Evolutionary conservation across 1,140 invertebrate genomes (phyloP), one percentile per base, ranked within the genome.

Genomic region (Drosophila chauvacae): DNA sequence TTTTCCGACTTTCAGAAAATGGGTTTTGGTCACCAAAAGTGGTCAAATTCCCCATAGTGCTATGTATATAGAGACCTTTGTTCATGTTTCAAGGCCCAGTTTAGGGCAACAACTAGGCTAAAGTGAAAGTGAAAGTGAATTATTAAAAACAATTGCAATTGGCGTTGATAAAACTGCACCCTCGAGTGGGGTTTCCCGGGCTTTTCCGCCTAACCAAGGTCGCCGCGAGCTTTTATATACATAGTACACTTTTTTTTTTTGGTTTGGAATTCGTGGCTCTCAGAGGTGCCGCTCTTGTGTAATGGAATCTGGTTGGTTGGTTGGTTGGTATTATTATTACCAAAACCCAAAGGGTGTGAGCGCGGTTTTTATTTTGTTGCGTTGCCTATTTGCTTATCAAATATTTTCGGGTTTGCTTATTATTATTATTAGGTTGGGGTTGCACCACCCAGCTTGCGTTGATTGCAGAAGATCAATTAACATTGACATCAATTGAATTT

Each of bases 121-220:
- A 77, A 88, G 84, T 77, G 83, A 83, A 88, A 77, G 80, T 77
- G 72, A 88, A 87, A 83, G 80, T 83, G 68, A 80, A 83, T 80
- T 88, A 80, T 88, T 80, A 73, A 80, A 76, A 70, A 83, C 76
- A 88, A 88, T 87, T 88, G 84, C 83, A 80, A 83, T 80, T 87
- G 84, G 50, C 50, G 71, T 60, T 76, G 79, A 82, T 80, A 80
- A 84, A 51, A 76, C 53, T 72, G 65, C 79, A 11, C n/a, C 50
- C 18, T 35, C 50, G 28, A 35, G 33, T 57, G 16, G 20, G 10
- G n/a, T 41, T 61, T 63, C 4, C 30, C 33, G 16, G 20, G 20
- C 2, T 55, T 55, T 55, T 23, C 51, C 51, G 13, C 50, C 14
- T 53, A 33, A 18, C 10, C 30, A 53, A 53, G 30, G 30, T 53